Evolutionary conservation across 2,797 vertebrate species (phyloP).

Genomic region (Sebastes iracundus): DNA sequence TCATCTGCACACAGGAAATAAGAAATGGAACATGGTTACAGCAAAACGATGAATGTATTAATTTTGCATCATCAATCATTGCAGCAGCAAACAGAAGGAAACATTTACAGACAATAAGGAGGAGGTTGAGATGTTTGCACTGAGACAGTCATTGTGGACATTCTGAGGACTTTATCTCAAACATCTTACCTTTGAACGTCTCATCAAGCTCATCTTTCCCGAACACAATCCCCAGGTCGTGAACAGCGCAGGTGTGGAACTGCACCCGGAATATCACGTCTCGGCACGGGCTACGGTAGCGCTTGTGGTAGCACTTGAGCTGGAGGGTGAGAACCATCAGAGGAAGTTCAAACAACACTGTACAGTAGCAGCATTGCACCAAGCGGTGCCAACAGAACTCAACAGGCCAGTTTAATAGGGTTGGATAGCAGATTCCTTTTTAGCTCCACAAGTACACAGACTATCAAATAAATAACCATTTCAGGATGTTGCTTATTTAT

Average conservation of each 20-base stretch:
- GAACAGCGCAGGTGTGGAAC: slow-evolving; percentile 97
- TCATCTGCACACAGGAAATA: slow-evolving; percentile 84
- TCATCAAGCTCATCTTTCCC: slow-evolving; percentile 96
- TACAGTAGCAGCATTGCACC: neutral
- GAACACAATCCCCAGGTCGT: slow-evolving; percentile 92
- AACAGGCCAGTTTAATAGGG: neutral
- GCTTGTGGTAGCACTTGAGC: slow-evolving; percentile 99
- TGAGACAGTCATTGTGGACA: neutral
- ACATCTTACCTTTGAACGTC: slow-evolving; percentile 90
- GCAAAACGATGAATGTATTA: neutral
- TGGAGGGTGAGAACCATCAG: slow-evolving; percentile 50
- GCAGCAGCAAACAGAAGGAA: neutral
- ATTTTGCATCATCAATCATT: neutral
- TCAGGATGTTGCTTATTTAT: neutral
- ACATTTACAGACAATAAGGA: neutral
- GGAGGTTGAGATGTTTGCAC: neutral
- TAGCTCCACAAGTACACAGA: neutral
- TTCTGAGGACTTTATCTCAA: neutral
- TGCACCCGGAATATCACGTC: slow-evolving; percentile 96
- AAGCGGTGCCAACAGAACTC: neutral
- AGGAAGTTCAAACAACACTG: neutral
- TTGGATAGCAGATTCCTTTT: neutral
- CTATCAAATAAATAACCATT: neutral
- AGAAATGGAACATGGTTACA: neutral
- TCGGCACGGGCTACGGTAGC: slow-evolving; percentile 89